phyloP scores from a whole-genome alignment of 2,113 vertebrate genomes.

The Tringa solitaria region DNA sequence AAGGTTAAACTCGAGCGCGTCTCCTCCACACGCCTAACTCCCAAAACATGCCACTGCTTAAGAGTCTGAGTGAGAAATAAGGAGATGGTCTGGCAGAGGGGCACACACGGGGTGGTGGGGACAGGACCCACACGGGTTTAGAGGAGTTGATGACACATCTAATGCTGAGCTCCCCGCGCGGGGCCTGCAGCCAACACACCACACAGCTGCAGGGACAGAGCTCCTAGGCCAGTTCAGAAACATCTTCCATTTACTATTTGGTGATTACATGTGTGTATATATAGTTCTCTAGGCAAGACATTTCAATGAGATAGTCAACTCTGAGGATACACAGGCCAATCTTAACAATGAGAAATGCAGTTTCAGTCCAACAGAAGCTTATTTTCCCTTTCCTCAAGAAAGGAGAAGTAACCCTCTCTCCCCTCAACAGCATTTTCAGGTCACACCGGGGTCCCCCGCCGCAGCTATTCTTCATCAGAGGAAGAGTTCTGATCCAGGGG shows the following conservation, averaged over 20 bases:
- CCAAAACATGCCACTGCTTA: not conserved
- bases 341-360: constrained; percentile 71
- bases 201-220: constrained; percentile 64
- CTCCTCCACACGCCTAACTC: not conserved
- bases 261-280: constrained; percentile 76
- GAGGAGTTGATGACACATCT: not conserved
- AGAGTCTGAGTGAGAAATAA: constrained; percentile 56
- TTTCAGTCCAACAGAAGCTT: constrained; percentile 65
- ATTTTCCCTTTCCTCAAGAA: constrained; percentile 57
- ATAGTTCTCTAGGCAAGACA: constrained; percentile 80
- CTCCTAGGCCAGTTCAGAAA: constrained; percentile 75
- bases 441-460: constrained; percentile 37
- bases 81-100: constrained; percentile 25
- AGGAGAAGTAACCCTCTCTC: constrained; percentile 51
- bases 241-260: constrained; percentile 77
- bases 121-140: not conserved
- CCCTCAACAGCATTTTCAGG: constrained; percentile 45
- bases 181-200: constrained; percentile 16
- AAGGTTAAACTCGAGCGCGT: not conserved
- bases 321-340: constrained; percentile 72
- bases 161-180: not conserved
- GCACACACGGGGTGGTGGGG: not conserved
- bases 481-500: constrained; percentile 90
- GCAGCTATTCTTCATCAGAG: constrained; percentile 85
- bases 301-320: constrained; percentile 75